A percentile compares a stretch with the other conserved stretches of the same genome.
Conservation (phyloP, 2,888 invertebrate species). For the Hypercompe scribonia region DNA sequence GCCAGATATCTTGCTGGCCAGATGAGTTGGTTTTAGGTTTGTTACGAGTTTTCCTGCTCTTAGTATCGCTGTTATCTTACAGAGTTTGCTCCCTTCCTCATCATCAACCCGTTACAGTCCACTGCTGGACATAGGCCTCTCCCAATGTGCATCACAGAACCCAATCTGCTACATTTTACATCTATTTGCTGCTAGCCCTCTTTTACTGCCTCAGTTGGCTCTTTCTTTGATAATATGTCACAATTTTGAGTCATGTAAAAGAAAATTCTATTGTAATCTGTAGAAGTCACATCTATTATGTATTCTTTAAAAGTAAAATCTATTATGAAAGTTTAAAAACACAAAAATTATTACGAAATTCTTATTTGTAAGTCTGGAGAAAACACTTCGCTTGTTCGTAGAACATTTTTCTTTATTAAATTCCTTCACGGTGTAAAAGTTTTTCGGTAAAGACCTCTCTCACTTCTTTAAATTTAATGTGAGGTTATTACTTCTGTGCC, state of each 20-base stretch:
- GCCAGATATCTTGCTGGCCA: too few relatives aligned
- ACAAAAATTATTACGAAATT: conserved; percentile 31
- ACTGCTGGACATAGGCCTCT: too few relatives aligned
- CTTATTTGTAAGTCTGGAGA: conserved; percentile 48
- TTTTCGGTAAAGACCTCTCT: conserved; percentile 31
- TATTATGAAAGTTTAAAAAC: conserved; percentile 33
- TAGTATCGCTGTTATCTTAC: too few relatives aligned
- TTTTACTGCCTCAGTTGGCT: too few relatives aligned
- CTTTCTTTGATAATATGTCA: too few relatives aligned
- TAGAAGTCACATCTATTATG: not conserved
- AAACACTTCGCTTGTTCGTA: conserved; percentile 37
- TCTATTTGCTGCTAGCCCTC: too few relatives aligned
- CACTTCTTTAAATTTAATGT: conserved; percentile 40
- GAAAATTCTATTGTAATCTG: not conserved
- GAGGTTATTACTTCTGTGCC: conserved; percentile 43
- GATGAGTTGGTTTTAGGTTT: too few relatives aligned
- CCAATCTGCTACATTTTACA: too few relatives aligned
- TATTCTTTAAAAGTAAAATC: conserved; percentile 14
- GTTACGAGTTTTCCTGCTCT: too few relatives aligned
- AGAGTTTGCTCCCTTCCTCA: too few relatives aligned
- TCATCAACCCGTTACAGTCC: too few relatives aligned
- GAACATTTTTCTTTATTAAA: conserved; percentile 44
- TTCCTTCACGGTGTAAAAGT: conserved; percentile 37
- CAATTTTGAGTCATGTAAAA: not conserved
- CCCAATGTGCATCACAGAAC: too few relatives aligned